Conservation (phyloP, 2,888 invertebrate species). For the Drosophila suboccidentalis region DNA sequence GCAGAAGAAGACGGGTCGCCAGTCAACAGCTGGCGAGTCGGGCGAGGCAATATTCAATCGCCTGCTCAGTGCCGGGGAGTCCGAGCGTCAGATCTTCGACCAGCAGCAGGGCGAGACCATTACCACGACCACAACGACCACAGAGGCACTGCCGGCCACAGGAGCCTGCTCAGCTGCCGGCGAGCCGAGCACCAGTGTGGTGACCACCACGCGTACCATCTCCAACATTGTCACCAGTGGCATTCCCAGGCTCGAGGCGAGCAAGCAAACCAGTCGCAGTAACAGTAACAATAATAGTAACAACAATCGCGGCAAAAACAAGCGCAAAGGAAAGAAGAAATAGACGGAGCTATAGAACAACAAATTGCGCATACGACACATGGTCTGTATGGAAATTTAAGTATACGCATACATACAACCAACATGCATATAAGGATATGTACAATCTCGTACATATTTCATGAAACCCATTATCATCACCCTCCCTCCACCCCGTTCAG, state of each 20-base stretch:
- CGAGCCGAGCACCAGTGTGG: slow-evolving; percentile 73
- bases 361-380: slow-evolving; percentile 62
- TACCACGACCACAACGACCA: slow-evolving; percentile 82
- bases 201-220: slow-evolving; percentile 83
- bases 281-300: slow-evolving; percentile 57
- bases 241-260: slow-evolving; percentile 75
- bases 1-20: slow-evolving; percentile 49
- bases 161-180: slow-evolving; percentile 32
- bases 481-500: neutral
- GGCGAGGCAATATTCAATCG: slow-evolving; percentile 81
- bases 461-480: slow-evolving; percentile 23
- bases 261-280: slow-evolving; percentile 48
- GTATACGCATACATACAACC: slow-evolving; percentile 17
- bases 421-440: slow-evolving; percentile 1
- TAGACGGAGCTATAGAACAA: slow-evolving; percentile 37
- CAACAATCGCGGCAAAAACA: slow-evolving; percentile 74
- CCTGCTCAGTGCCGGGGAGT: slow-evolving; percentile 72
- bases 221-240: slow-evolving; percentile 84
- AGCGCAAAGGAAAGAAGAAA: slow-evolving; percentile 80
- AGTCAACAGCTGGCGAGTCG: slow-evolving; percentile 44
- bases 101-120: slow-evolving; percentile 77
- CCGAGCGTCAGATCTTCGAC: slow-evolving; percentile 77
- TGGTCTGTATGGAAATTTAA: slow-evolving; percentile 48
- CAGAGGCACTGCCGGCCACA: slow-evolving; percentile 62
- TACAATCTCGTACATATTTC: slow-evolving; percentile 21